A percentile compares a stretch with the other conserved stretches of the same genome.
phyloP scores from a whole-genome alignment of 2,113 vertebrate genomes.

The Monarcha castaneiventris region DNA sequence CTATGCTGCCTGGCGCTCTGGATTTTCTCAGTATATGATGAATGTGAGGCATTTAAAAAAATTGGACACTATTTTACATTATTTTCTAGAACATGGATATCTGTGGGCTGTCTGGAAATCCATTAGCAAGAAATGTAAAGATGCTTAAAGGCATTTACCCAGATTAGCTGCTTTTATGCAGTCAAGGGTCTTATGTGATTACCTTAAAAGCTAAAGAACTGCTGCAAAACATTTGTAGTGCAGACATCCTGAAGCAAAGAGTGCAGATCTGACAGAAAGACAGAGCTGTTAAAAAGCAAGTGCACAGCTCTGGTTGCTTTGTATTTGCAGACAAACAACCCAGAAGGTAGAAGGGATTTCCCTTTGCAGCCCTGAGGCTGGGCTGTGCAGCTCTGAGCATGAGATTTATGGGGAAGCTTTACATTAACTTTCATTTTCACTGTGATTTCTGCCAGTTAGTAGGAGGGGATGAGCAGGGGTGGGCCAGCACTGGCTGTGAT shows the following conservation, averaged over 20 bases:
- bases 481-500: fast-evolving
- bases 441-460: background rate
- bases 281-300: conserved; percentile 2
- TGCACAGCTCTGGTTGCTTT: background rate
- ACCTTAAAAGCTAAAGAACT: conserved; percentile 59
- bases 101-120: conserved; percentile 41
- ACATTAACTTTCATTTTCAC: background rate
- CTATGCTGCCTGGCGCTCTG: background rate
- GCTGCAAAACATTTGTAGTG: conserved; percentile 8
- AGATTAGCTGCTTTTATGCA: conserved; percentile 33
- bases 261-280: background rate
- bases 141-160: conserved; percentile 48
- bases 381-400: background rate
- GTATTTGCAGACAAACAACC: background rate
- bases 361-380: background rate
- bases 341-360: background rate
- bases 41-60: conserved; percentile 23
- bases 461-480: background rate
- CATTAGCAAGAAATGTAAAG: conserved; percentile 53
- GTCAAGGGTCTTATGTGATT: conserved; percentile 55
- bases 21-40: background rate
- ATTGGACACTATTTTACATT: conserved; percentile 32
- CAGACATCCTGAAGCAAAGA: background rate
- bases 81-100: background rate
- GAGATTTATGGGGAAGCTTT: background rate